Percentiles rank a stretch among this genome's conserved stretches.
These are phyloP conservation scores for Bacillus rossius DNA, from an alignment of 1,140 invertebrate species.

Conservation along the genomic window DNA sequence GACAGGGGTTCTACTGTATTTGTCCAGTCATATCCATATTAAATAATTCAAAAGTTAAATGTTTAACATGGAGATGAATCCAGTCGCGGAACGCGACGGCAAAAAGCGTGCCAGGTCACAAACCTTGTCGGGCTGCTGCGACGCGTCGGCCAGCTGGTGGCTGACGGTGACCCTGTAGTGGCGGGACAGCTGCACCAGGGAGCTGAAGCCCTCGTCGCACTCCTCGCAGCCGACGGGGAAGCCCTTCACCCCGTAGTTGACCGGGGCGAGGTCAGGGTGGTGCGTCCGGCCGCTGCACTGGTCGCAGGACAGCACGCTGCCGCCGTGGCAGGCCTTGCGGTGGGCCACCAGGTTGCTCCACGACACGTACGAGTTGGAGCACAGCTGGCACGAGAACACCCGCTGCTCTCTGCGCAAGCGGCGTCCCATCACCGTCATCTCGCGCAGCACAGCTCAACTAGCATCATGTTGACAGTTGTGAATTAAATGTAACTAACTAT, in stretches of 20 bases:
- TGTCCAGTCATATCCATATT: too few relatives aligned
- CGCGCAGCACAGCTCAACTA: not conserved
- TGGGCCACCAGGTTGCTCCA: constrained; percentile 17
- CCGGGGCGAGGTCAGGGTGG: not conserved
- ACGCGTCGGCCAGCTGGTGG: too few relatives aligned
- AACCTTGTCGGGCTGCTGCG: too few relatives aligned
- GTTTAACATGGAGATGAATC: too few relatives aligned
- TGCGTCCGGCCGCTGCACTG: not conserved
- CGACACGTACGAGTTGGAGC: constrained; percentile 12
- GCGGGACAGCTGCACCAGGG: not conserved
- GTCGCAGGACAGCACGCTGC: constrained; percentile 9
- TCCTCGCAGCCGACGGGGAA: constrained; percentile 12
- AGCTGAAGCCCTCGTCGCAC: constrained; percentile 9
- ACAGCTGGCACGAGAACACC: constrained; percentile 9
- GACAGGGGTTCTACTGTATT: too few relatives aligned
- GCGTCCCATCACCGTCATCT: not conserved
- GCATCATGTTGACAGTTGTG: not conserved
- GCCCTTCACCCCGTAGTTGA: constrained; percentile 6
- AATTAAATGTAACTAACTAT: not conserved
- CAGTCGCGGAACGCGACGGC: too few relatives aligned
- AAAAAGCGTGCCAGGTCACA: too few relatives aligned
- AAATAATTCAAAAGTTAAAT: too few relatives aligned
- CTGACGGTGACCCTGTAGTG: constrained; percentile 3
- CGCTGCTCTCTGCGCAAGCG: not conserved
- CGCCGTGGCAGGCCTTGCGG: constrained; percentile 14